These are phyloP conservation scores for Misgurnus anguillicaudatus DNA, from an alignment of 2,113 vertebrate genomes.

Conservation along the genomic window DNA sequence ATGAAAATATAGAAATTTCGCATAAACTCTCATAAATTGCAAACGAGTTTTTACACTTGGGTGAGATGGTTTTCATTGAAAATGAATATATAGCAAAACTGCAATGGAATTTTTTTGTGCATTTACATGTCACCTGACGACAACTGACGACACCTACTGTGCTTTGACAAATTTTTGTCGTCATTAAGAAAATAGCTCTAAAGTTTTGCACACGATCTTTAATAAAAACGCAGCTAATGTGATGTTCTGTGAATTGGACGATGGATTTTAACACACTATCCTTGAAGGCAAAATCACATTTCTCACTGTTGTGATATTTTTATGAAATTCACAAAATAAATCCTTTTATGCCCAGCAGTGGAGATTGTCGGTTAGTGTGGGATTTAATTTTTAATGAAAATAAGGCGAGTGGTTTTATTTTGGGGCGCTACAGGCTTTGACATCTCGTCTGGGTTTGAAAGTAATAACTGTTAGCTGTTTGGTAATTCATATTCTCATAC, in stretches of 20 bases:
- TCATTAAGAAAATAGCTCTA: no score
- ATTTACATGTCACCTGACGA: no score
- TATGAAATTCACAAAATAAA: conserved; percentile 45
- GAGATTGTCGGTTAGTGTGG: not conserved
- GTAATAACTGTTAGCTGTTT: conserved; percentile 43
- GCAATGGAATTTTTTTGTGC: no score
- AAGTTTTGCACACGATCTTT: not conserved
- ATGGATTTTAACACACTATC: conserved; percentile 41
- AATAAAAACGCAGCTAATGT: conserved; percentile 34
- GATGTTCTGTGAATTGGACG: conserved; percentile 43
- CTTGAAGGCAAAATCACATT: conserved; percentile 26
- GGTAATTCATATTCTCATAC: conserved; percentile 50
- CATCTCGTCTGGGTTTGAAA: conserved; percentile 49
- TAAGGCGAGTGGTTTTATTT: conserved; percentile 39
- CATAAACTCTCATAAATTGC: no score
- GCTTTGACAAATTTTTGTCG: no score
- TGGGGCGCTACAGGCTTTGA: conserved; percentile 41
- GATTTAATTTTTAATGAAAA: conserved; percentile 38
- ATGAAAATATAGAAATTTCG: no score
- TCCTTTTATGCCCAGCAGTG: conserved; percentile 33
- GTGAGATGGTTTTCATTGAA: no score
- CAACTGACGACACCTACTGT: no score
- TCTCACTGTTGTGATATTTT: conserved; percentile 40
- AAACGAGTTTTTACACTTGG: no score
- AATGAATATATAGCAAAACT: no score